These are phyloP conservation scores for Tapirus indicus DNA, from an alignment of 2,797 vertebrate species.

Conservation along the genomic window DNA sequence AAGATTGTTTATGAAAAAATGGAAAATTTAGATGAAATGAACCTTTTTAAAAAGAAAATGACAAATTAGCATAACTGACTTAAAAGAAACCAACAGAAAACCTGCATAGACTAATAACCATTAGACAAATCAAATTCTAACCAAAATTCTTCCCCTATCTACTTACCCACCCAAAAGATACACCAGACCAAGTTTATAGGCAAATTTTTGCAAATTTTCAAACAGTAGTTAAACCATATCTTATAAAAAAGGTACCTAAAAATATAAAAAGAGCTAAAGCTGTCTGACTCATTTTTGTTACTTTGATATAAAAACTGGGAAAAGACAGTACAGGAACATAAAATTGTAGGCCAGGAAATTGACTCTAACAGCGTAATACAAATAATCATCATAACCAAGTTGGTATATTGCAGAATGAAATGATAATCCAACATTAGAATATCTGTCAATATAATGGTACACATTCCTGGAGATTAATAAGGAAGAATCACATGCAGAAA, in stretches of 20 bases:
- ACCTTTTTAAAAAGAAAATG: neutral
- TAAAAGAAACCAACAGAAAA: neutral
- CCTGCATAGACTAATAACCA: neutral
- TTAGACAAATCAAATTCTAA: conserved; percentile 34
- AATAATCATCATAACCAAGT: neutral
- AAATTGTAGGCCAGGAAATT: conserved; percentile 18
- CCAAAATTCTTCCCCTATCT: neutral
- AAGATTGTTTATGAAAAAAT: neutral
- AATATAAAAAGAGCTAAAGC: neutral
- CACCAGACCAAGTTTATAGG: neutral
- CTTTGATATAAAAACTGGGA: neutral
- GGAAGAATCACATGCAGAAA: neutral
- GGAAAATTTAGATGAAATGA: conserved; percentile 20
- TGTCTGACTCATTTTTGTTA: conserved; percentile 61
- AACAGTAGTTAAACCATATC: neutral
- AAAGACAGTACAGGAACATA: conserved; percentile 11
- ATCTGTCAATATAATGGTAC: neutral
- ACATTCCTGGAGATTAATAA: neutral
- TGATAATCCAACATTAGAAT: neutral
- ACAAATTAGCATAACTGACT: neutral
- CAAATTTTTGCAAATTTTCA: conserved; percentile 9
- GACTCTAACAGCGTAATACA: neutral
- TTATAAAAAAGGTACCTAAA: conserved; percentile 47
- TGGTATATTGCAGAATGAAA: neutral
- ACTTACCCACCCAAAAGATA: neutral